Base-by-base conservation (phyloP, 1,140 invertebrate species). In the Listronotus bonariensis region DNA sequence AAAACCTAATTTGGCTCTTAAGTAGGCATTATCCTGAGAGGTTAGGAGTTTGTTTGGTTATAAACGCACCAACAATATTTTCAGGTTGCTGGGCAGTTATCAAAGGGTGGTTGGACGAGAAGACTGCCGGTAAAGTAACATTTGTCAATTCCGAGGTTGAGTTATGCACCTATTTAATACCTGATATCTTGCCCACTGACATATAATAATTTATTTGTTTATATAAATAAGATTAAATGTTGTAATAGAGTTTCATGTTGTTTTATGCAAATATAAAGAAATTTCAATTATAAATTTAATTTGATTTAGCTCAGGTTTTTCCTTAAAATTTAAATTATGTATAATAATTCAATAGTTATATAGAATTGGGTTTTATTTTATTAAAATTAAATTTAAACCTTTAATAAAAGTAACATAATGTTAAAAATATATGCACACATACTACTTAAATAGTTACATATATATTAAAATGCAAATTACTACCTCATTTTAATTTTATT, bases 1-100 rank as follows among this genome's bases (percentile, higher is more conserved):
- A 90, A 75, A 90, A 90, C 72, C 76, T 91, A 15, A 90, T 91
- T 45, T 90, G 88, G 88, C 77, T 90, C 17, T 80, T 90, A 5
- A 87, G 87, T 67, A 83, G 85, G 64, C 88, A 90, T 73, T 91
- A 89, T 77, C 89, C 89, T 7, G 89, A 91, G 73, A 81, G 89
- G n/a, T 80, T 91, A 42, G 89, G 89, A 4, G 80, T 89, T 42
- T 90, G 88, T 70, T 78, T 90, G 3, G 86, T 90, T 48, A 83
- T 88, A 57, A 90, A 90, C 81, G 82, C 88, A 11, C 87, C 89
- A 15, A 74, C 83, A 1, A 78, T 90, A 34, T 91, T 91, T 76
- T 85, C 86, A 26, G 87, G 88, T 7, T 88, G 89, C 74, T 91
- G 89, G 88, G 80, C 85, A 41, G 82, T 89, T 15, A 89, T 91